Evolutionary conservation across 2,888 invertebrate species (phyloP).

Genomic region (Ophioninae sp.): DNA sequence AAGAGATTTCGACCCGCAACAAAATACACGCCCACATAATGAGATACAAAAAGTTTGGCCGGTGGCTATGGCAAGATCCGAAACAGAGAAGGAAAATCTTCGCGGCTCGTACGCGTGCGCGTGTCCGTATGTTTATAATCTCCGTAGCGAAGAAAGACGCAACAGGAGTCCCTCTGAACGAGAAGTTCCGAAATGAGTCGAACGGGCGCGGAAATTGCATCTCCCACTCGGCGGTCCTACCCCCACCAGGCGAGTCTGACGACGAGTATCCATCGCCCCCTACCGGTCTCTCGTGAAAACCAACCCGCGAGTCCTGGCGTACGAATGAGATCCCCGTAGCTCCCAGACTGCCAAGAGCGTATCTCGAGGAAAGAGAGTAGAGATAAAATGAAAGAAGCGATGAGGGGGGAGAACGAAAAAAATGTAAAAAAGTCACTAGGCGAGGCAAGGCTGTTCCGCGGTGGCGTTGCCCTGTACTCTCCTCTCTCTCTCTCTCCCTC

Average conservation of each 20-base stretch:
- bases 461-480: slow-evolving; percentile 35
- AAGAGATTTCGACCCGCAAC: slow-evolving; percentile 26
- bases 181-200: slow-evolving; percentile 39
- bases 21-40: slow-evolving; percentile 47
- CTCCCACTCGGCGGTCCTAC: not conserved
- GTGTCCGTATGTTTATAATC: slow-evolving; percentile 4
- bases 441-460: slow-evolving; percentile 40
- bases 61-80: slow-evolving; percentile 1
- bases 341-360: slow-evolving; percentile 26
- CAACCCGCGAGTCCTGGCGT: slow-evolving; percentile 3
- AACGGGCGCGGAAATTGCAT: slow-evolving; percentile 30
- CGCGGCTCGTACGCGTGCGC: slow-evolving; percentile 25
- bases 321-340: slow-evolving; percentile 13
- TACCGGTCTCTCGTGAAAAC: slow-evolving; percentile 11
- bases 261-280: no score
- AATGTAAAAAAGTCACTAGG: slow-evolving; percentile 40
- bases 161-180: slow-evolving; percentile 19
- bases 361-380: slow-evolving; percentile 32
- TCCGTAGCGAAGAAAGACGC: no score
- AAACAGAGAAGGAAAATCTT: slow-evolving; percentile 15
- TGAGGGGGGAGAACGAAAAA: not conserved
- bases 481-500: slow-evolving; percentile 32
- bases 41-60: slow-evolving; percentile 23
- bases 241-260: no score
- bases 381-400: slow-evolving; percentile 19